Percentiles rank a stretch among this genome's conserved stretches.
These are phyloP conservation scores for Leptinotarsa tumamoca DNA, from an alignment of 2,888 invertebrate species.

Conservation along the genomic window DNA sequence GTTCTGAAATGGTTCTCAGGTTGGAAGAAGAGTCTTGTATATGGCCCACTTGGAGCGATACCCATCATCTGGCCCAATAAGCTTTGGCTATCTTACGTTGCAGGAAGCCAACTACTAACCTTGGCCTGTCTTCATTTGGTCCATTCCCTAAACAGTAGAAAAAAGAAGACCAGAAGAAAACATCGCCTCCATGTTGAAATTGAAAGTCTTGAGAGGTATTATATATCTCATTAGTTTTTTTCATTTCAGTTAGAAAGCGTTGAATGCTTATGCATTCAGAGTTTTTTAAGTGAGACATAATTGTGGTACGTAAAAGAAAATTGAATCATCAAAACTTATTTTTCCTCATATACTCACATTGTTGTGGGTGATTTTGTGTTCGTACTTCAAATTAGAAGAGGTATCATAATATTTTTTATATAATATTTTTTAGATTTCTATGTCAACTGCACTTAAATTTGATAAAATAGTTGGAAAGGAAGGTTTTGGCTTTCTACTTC, in stretches of 20 bases:
- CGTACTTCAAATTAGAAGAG: too few species aligned
- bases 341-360: too few species aligned
- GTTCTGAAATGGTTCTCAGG: conserved; percentile 60
- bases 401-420: too few species aligned
- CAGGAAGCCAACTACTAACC: conserved; percentile 66
- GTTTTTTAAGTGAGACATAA: too few species aligned
- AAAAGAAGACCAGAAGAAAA: conserved; percentile 58
- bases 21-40: conserved; percentile 63
- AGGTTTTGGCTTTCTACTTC: too few species aligned
- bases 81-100: conserved; percentile 69
- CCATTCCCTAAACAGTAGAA: conserved; percentile 59
- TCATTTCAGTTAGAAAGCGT: conserved; percentile 44
- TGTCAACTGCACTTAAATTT: too few species aligned
- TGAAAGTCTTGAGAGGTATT: conserved; percentile 65
- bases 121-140: conserved; percentile 66
- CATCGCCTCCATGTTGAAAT: conserved; percentile 60
- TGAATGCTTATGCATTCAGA: too few species aligned
- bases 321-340: too few species aligned
- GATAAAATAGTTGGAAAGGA: too few species aligned
- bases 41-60: conserved; percentile 60
- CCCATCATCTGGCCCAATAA: conserved; percentile 65
- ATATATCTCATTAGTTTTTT: not conserved
- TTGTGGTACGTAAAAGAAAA: too few species aligned
- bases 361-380: too few species aligned
- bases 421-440: too few species aligned